A percentile compares a stretch with the other conserved stretches of the same genome.
Conservation (phyloP, 2,113 vertebrate genomes). For the Oreotrochilus melanogaster region DNA sequence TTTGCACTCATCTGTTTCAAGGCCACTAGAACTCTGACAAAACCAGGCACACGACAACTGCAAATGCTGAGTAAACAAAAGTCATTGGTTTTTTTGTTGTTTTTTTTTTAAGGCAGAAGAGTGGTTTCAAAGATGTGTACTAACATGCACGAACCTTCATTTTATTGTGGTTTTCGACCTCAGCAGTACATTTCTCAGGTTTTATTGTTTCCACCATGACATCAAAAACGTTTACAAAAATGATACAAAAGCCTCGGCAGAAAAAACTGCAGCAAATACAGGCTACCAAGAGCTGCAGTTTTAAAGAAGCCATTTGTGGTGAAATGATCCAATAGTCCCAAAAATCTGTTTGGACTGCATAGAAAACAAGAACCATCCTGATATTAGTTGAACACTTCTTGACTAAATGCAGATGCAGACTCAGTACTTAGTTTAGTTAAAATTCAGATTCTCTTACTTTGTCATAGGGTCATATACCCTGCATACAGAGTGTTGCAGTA, state of each 20-base stretch:
- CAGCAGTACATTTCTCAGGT: background rate
- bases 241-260: background rate
- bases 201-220: background rate
- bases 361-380: background rate
- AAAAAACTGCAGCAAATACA: background rate
- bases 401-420: background rate
- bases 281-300: background rate
- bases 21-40: background rate
- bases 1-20: background rate
- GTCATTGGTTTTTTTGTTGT: rapidly evolving
- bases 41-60: background rate
- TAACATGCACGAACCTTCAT: background rate
- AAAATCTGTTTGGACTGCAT: background rate
- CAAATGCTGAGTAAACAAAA: background rate
- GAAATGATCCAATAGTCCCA: background rate
- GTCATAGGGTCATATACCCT: background rate
- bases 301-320: background rate
- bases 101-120: background rate
- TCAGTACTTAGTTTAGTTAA: background rate
- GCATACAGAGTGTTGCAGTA: background rate
- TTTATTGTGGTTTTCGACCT: background rate
- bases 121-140: background rate
- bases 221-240: background rate
- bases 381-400: background rate
- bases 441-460: background rate